Evolutionary conservation across 1,140 invertebrate species (phyloP), one percentile per base, ranked within the genome.

Genomic region (Venturia canescens): DNA sequence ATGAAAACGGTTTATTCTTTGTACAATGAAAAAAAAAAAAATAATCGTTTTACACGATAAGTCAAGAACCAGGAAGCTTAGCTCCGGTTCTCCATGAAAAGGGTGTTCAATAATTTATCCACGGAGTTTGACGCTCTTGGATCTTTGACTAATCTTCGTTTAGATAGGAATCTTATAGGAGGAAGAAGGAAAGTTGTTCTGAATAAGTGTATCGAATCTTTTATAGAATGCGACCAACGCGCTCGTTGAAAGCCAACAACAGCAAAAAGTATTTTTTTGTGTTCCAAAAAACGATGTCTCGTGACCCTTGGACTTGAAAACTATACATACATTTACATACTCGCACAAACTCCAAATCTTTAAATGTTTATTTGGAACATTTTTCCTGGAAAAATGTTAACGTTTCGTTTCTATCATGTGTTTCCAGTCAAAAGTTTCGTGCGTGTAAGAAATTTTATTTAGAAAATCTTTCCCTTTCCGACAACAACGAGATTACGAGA

Each of bases 131-230:
- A 57, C 71, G 48, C 38, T 44, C 38, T 29, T 23, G 48, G 44
- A 74, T 74, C 66, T n/a, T 27, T 50, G 3, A 76, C 27, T 44
- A 60, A 76, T 50, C 23, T 34, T 74, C 44, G 71, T 74, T 57
- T 74, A 74, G 71, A 74, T 74, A 74, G 71, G 48, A 69, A 76
- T 76, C 27, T 57, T 76, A 34, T 31, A 76, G 66, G 31, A 31
- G 27, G 27, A 63, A 63, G 38, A 60, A 76, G 60, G 60, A 34
- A 27, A 13, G 60, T 76, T 57, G 15, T 63, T 76, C 29, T 11
- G 21, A 76, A 15, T 76, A 76, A 60, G 31, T 69, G 66, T 76
- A 76, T 63, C 1, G 63, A 76, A 53, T 76, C 29, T 76, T 29
- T 15, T 74, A 57, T 31, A 11, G 31, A 60, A 27, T 29, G n/a